Conservation (phyloP, 2,113 vertebrate genomes). For the Microcebus jonahi region DNA sequence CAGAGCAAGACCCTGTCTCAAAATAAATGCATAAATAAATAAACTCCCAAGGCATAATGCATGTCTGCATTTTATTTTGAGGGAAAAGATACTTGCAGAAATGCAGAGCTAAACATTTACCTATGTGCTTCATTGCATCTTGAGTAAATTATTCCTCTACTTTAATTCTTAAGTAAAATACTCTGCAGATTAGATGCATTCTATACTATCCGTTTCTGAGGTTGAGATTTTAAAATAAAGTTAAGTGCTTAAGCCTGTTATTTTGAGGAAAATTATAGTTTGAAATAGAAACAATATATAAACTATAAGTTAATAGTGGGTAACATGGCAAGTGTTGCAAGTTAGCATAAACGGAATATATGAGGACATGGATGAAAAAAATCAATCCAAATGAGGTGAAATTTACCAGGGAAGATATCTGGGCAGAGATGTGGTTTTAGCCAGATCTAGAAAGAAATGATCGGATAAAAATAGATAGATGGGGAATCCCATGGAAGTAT, state of each 20-base stretch:
- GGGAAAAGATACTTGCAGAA: background rate
- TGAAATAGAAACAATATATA: background rate
- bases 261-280: background rate
- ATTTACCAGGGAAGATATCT: background rate
- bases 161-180: background rate
- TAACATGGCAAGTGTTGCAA: background rate
- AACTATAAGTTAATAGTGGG: background rate
- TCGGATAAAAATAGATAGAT: background rate
- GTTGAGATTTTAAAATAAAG: background rate
- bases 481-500: background rate
- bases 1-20: too few relatives aligned
- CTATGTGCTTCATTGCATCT: background rate
- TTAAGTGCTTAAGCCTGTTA: background rate
- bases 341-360: background rate
- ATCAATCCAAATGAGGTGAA: background rate
- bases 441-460: background rate
- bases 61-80: conserved; percentile 25
- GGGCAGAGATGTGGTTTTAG: background rate
- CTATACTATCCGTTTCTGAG: background rate
- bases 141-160: background rate
- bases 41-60: background rate
- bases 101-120: background rate
- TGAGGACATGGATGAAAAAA: background rate
- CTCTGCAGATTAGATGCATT: background rate
- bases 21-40: too few relatives aligned